Evolutionary conservation across 2,888 invertebrate species (phyloP).

Genomic region (Lydus trimaculatus): DNA sequence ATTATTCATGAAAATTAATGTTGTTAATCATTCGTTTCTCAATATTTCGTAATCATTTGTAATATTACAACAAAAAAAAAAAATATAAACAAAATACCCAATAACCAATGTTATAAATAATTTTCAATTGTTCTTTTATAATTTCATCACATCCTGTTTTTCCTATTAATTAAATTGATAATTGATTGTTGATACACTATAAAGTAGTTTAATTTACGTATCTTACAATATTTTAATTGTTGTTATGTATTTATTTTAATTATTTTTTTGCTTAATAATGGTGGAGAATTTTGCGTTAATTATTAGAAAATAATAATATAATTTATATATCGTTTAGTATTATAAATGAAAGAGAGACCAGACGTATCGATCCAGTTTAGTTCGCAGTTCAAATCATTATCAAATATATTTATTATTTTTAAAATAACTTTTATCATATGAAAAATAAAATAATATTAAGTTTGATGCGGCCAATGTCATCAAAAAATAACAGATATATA

Average conservation of each 20-base stretch:
- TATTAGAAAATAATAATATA: conserved; percentile 13
- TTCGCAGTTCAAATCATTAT: conserved; percentile 31
- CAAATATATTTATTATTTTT: conserved; percentile 27
- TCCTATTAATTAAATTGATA: not conserved
- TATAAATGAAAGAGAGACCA: conserved; percentile 19
- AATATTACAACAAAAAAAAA: not conserved
- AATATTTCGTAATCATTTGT: not conserved
- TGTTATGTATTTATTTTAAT: too few species aligned
- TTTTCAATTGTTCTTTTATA: not conserved
- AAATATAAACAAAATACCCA: not conserved
- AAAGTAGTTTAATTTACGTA: not conserved
- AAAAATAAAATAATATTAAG: conserved; percentile 27
- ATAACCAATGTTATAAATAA: not conserved
- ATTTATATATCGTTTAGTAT: too few species aligned
- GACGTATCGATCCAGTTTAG: conserved; percentile 27
- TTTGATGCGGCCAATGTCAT: conserved; percentile 31
- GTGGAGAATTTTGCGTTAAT: not conserved
- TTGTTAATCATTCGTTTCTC: not conserved
- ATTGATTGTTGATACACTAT: not conserved
- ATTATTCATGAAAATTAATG: not conserved
- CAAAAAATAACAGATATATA: conserved; percentile 28
- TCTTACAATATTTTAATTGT: not conserved
- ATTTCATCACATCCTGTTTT: conserved; percentile 4
- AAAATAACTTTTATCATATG: conserved; percentile 22
- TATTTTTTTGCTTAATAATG: not conserved